Evolutionary conservation across 1,140 invertebrate species (phyloP).

Genomic region (Orchestia grillus): DNA sequence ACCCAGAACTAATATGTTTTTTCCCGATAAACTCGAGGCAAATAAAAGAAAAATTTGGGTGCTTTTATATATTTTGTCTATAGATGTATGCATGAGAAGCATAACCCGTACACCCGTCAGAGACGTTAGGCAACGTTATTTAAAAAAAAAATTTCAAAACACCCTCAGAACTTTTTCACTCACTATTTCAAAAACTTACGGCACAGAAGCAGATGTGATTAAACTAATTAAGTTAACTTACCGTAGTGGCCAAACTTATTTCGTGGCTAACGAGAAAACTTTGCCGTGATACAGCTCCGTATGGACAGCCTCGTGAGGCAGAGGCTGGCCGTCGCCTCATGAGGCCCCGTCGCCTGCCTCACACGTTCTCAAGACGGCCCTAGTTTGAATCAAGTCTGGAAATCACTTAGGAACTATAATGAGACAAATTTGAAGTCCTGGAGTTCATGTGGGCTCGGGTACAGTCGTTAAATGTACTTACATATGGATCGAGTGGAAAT

Average conservation of each 20-base stretch:
- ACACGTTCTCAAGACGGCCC: not conserved
- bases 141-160: too few relatives aligned
- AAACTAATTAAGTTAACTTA: not conserved
- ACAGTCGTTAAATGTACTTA: too few relatives aligned
- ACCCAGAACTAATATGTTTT: not conserved
- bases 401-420: not conserved
- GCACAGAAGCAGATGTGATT: not conserved
- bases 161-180: not conserved
- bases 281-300: not conserved
- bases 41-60: not conserved
- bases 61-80: too few relatives aligned
- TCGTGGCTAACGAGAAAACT: not conserved
- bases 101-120: too few relatives aligned
- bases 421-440: not conserved
- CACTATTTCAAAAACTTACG: not conserved
- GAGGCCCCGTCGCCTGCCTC: not conserved
- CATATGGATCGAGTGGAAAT: too few relatives aligned
- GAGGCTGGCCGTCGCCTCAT: not conserved
- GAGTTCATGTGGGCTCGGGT: not conserved
- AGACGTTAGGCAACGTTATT: too few relatives aligned
- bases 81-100: too few relatives aligned
- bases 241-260: not conserved
- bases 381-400: not conserved
- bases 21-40: not conserved
- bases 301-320: not conserved